Percentiles rank a stretch among this genome's conserved stretches.
Conservation (phyloP, 1,140 invertebrate species). For the Dufourea novaeangliae region DNA sequence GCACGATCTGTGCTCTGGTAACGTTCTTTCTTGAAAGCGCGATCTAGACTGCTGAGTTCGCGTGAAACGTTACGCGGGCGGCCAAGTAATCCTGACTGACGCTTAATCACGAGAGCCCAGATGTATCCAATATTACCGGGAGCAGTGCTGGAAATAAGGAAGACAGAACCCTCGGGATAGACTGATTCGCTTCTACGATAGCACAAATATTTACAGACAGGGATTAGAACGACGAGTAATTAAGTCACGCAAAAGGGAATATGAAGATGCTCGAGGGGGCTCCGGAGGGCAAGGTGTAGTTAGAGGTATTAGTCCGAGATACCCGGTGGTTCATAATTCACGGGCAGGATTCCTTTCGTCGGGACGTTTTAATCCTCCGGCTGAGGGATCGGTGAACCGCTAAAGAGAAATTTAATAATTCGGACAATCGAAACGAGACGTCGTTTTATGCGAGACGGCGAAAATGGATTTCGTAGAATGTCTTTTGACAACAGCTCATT, state of each 20-base stretch:
- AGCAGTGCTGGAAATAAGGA: conserved; percentile 16
- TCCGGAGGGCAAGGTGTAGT: neutral
- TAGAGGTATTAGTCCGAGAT: conserved; percentile 5
- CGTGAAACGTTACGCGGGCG: neutral
- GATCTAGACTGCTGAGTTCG: neutral
- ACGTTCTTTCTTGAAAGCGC: neutral
- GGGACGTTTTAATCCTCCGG: neutral
- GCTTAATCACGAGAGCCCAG: conserved; percentile 18
- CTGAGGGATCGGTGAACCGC: too few relatives aligned
- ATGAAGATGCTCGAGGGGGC: neutral
- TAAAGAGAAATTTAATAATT: conserved; percentile 11
- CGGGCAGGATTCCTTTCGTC: neutral
- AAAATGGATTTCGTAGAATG: neutral
- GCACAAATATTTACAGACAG: conserved; percentile 29
- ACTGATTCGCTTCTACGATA: conserved; percentile 8
- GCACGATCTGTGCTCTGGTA: too few relatives aligned
- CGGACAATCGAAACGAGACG: neutral
- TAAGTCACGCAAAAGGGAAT: conserved; percentile 31
- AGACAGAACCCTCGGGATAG: neutral
- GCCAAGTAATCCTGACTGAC: conserved; percentile 30
- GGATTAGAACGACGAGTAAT: conserved; percentile 44
- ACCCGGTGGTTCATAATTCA: conserved; percentile 21
- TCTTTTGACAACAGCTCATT: neutral
- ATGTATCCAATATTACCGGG: neutral
- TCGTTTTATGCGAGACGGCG: neutral